Percentiles rank a stretch among this genome's conserved stretches.
These are phyloP conservation scores for Drosophila nikananu DNA, from an alignment of 1,140 invertebrate species.

Conservation along the genomic window DNA sequence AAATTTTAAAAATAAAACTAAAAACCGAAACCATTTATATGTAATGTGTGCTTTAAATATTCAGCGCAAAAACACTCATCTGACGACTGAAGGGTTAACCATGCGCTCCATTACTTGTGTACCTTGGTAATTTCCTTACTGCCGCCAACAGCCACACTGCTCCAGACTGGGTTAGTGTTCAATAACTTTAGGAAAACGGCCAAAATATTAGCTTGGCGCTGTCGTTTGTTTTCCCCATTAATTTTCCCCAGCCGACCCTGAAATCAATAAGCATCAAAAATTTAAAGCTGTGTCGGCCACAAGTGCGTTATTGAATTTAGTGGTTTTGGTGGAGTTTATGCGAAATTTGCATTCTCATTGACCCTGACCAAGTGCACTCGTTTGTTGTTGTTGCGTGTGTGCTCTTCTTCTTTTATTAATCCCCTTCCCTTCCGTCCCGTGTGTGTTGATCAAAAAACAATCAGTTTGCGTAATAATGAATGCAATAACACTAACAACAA, in stretches of 20 bases:
- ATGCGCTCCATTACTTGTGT: not conserved
- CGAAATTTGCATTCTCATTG: slow-evolving; percentile 16
- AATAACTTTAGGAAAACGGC: slow-evolving; percentile 31
- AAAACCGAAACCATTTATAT: not conserved
- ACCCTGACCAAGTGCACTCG: slow-evolving; percentile 47
- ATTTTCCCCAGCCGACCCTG: slow-evolving; percentile 1
- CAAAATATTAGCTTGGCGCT: slow-evolving; percentile 34
- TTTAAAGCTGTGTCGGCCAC: slow-evolving; percentile 27
- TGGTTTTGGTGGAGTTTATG: not conserved
- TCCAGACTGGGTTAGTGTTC: slow-evolving; percentile 16
- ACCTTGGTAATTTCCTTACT: not conserved
- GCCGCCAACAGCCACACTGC: slow-evolving; percentile 19
- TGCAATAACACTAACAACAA: slow-evolving; percentile 37
- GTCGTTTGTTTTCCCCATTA: slow-evolving; percentile 11
- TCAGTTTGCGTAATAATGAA: slow-evolving; percentile 48
- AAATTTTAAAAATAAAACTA: not conserved
- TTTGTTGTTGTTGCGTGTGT: slow-evolving; percentile 25
- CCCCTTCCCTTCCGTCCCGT: not conserved
- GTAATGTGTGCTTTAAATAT: not conserved
- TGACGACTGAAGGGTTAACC: slow-evolving; percentile 5
- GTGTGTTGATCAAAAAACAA: slow-evolving; percentile 33
- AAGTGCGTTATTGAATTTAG: slow-evolving; percentile 15
- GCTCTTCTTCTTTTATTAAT: slow-evolving; percentile 15
- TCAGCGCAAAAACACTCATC: not conserved
- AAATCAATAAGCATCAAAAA: slow-evolving; percentile 60